Evolutionary conservation across 2,888 invertebrate genomes (phyloP).

Genomic region (Minunthozetes semirufus): DNA sequence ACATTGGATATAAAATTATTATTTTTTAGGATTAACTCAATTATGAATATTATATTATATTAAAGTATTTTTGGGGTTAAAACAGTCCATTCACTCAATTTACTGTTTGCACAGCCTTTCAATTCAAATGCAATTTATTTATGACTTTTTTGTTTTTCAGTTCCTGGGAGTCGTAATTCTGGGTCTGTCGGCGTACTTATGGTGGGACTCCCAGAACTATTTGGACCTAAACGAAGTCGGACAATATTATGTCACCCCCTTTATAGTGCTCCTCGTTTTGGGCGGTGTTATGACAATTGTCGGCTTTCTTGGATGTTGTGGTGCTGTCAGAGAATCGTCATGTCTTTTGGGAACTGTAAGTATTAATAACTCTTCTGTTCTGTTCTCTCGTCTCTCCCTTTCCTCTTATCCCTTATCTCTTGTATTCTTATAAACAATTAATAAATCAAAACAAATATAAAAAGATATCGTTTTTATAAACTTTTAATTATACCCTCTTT

Average conservation of each 20-base stretch:
- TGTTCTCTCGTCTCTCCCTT: too few relatives aligned
- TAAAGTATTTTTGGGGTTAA: too few relatives aligned
- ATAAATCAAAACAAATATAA: too few relatives aligned
- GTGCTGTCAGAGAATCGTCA: conserved; percentile 68
- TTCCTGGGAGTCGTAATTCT: conserved; percentile 63
- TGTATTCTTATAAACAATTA: too few relatives aligned
- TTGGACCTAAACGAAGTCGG: conserved; percentile 62
- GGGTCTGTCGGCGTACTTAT: conserved; percentile 66
- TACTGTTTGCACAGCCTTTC: too few relatives aligned
- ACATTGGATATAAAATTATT: too few relatives aligned
- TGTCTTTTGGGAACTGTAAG: conserved; percentile 68
- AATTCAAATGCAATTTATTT: neutral
- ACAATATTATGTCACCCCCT: conserved; percentile 60
- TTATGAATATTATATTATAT: too few relatives aligned
- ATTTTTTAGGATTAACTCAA: too few relatives aligned
- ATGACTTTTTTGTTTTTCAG: conserved; percentile 53
- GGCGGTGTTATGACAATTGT: conserved; percentile 66
- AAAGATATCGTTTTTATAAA: too few relatives aligned
- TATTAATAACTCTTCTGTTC: neutral
- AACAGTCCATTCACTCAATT: too few relatives aligned
- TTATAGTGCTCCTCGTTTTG: conserved; percentile 64
- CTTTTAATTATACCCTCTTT: too few relatives aligned
- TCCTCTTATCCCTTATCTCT: too few relatives aligned
- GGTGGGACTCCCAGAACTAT: conserved; percentile 66
- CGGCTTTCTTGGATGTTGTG: conserved; percentile 74